Base-by-base conservation (phyloP, 2,888 invertebrate genomes). In the Hipparchia semele region DNA sequence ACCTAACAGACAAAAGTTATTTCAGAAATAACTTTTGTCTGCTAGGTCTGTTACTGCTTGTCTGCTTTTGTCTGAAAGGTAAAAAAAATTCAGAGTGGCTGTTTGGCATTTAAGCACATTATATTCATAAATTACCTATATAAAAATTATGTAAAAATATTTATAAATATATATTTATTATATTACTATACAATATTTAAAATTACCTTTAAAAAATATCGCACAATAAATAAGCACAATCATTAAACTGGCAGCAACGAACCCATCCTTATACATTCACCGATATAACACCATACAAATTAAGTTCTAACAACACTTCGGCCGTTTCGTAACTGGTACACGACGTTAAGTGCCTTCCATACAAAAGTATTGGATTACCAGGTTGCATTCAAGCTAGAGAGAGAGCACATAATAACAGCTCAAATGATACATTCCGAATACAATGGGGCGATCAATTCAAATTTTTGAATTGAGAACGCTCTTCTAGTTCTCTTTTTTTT, bases 341-440 rank as follows among this genome's bases (percentile, higher is more conserved):
- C 75, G 75, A 80, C 83, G 89, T 90, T 93, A 94, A 93, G 94
- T 94, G 93, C 92, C 92, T 92, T 84, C 92, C 88, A 92, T 93
- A 92, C 91, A 94, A 93, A 92, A 90, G 94, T 92, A 94, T 94
- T 93, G 93, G 92, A 92, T 94, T 94, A 94, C 94, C 87, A 88
- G 88, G 84, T 88, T 87, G 90, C 87, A 90, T 91, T 87, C 88
- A 90, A 76, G 88, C 87, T 89, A 92, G 91, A 92, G 90, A 80
- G 91, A 90, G 90, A 88, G 87, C 85, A 88, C 87, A 92, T 93
- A 94, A 94, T 94, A 94, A 93, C 93, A 91, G 92, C 89, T 93
- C 94, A 93, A 94, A 94, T 94, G 94, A 94, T 94, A 94, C 94
- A 93, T 94, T 94, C 91, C 87, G 92, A 93, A 94, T 92, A 94